A percentile compares a stretch with the other conserved stretches of the same genome.
phyloP scores from a whole-genome alignment of 2,888 invertebrate species.

The Empis stercorea region DNA sequence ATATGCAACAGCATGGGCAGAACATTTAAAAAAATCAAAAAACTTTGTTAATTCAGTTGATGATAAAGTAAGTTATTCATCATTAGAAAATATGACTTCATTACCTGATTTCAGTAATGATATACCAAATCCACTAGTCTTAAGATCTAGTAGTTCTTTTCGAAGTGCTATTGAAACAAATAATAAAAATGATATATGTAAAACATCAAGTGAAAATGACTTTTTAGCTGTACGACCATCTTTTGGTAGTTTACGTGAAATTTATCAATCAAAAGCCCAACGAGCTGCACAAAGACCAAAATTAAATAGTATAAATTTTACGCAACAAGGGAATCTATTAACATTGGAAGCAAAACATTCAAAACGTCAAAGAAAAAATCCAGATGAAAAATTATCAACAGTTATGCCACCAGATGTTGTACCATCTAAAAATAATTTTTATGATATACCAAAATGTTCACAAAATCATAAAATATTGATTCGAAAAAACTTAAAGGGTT shows the following conservation, averaged over 20 bases:
- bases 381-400: constrained; percentile 23
- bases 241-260: constrained; percentile 59
- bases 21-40: constrained; percentile 40
- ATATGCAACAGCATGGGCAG: constrained; percentile 36
- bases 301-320: constrained; percentile 17
- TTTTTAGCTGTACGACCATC: constrained; percentile 19
- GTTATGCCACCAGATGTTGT: constrained; percentile 53
- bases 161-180: constrained; percentile 37
- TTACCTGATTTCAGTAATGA: constrained; percentile 24
- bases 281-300: constrained; percentile 36
- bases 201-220: constrained; percentile 8
- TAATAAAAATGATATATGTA: neutral
- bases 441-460: constrained; percentile 8
- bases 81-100: constrained; percentile 20
- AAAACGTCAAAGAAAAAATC: constrained; percentile 47
- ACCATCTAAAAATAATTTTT: constrained; percentile 35
- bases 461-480: constrained; percentile 10
- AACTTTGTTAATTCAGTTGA: constrained; percentile 29
- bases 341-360: constrained; percentile 62
- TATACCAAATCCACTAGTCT: constrained; percentile 41
- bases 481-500: constrained; percentile 53
- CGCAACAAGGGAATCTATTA: constrained; percentile 43
- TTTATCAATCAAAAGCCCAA: constrained; percentile 52
- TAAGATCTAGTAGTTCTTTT: constrained; percentile 59
- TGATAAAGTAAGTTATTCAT: constrained; percentile 17